Conservation (phyloP, 2,888 invertebrate species). For the Drosophila austrosaltans region DNA sequence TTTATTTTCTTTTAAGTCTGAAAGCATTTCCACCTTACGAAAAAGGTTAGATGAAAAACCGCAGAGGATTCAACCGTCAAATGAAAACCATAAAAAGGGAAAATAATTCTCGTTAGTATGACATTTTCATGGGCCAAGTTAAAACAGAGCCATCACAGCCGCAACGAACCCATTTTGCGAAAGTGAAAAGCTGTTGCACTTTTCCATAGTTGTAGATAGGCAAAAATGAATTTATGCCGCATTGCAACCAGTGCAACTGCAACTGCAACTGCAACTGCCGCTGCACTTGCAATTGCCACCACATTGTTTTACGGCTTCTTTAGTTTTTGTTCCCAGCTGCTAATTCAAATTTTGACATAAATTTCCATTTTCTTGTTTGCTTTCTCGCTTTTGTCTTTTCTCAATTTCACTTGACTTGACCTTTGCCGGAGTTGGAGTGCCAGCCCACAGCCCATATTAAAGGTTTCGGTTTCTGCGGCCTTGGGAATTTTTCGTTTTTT, state of each 20-base stretch:
- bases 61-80: slow-evolving; percentile 51
- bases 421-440: slow-evolving; percentile 41
- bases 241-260: not conserved
- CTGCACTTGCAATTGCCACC: slow-evolving; percentile 7
- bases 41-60: slow-evolving; percentile 47
- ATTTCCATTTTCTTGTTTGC: slow-evolving; percentile 54
- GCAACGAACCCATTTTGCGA: slow-evolving; percentile 38
- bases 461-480: slow-evolving; percentile 53
- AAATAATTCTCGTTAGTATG: slow-evolving; percentile 38
- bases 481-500: slow-evolving; percentile 57
- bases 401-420: slow-evolving; percentile 76
- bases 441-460: not conserved
- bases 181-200: slow-evolving; percentile 69
- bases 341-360: slow-evolving; percentile 79
- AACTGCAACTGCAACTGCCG: slow-evolving; percentile 1
- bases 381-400: slow-evolving; percentile 73
- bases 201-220: slow-evolving; percentile 60
- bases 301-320: slow-evolving; percentile 39
- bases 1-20: slow-evolving; percentile 40
- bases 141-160: slow-evolving; percentile 43
- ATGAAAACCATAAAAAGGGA: slow-evolving; percentile 25
- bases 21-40: slow-evolving; percentile 49
- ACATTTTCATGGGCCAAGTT: slow-evolving; percentile 40
- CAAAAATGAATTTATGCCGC: slow-evolving; percentile 64
- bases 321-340: slow-evolving; percentile 44